Base-by-base conservation (phyloP, 2,888 invertebrate species). In the Lymantria dispar region DNA sequence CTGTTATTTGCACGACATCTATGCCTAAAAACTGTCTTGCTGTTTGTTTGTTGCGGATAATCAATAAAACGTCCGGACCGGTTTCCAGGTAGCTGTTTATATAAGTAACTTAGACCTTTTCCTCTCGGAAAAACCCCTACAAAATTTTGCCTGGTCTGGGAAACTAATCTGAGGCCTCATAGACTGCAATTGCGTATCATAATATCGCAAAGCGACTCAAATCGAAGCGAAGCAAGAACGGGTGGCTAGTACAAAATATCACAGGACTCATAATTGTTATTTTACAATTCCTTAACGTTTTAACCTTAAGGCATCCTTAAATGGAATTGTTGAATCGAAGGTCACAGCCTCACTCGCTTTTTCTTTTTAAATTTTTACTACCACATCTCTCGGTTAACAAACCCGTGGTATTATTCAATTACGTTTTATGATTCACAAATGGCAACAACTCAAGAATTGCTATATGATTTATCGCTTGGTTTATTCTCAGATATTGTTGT, bases 391-490 rank as follows among this genome's bases (percentile, higher is more conserved):
- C 65, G 70, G 77, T 72, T 68, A 65, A 66, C 67, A 67, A 62
- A 57, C 55, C 51, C 54, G 44, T 49, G 60, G 69, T 68, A 77
- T 80, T 83, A 87, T 87, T 86, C 85, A 87, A 87, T 87, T 86
- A 86, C 75, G 76, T 82, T 86, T 86, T 83, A 85, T 74, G 77
- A 67, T 64, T 64, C 63, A 66, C 76, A 78, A 80, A 72, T 77
- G 81, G 81, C 76, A 81, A 78, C 78, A 81, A 72, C 68, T 74
- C 66, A 62, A n/a, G 74, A 76, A 81, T 78, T 79, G 79, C 74
- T 54, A 60, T 69, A 76, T 83, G 86, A 87, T 87, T 86, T 86
- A 87, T 85, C 68, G 76, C 73, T 76, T 66, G 69, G 76, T 72
- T 82, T 80, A 81, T 80, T 78, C 71, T 67, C 56, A 63, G 70